These are phyloP conservation scores for Lepetodrilus schrolli DNA, from an alignment of 2,888 invertebrate species.

Conservation along the genomic window DNA sequence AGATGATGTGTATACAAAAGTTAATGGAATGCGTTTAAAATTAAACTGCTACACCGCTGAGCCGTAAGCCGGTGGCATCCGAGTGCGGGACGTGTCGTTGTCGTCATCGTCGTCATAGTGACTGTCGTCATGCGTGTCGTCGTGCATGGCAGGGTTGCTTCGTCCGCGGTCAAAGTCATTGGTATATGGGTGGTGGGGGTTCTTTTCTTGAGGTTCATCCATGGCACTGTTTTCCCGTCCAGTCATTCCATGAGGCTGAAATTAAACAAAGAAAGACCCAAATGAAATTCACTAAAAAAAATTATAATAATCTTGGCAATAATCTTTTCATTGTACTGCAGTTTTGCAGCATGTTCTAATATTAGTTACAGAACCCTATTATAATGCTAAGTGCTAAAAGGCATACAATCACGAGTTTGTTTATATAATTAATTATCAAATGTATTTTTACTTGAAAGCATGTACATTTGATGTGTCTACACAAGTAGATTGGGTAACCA, in stretches of 20 bases:
- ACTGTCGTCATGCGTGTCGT: neutral
- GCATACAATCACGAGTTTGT: too few species aligned
- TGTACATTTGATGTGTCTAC: too few species aligned
- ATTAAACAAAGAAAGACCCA: neutral
- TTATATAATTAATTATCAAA: too few species aligned
- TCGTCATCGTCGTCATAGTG: neutral
- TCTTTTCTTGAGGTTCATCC: neutral
- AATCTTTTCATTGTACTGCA: too few species aligned
- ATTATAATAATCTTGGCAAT: too few species aligned
- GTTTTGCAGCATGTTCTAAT: too few species aligned
- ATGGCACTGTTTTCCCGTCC: neutral
- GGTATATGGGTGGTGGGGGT: neutral
- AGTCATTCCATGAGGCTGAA: neutral
- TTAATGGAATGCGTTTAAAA: too few species aligned
- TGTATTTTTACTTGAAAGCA: too few species aligned
- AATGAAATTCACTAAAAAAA: neutral
- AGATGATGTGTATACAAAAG: too few species aligned
- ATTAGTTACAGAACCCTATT: too few species aligned
- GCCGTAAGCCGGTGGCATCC: neutral
- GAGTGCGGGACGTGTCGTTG: neutral
- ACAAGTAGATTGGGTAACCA: too few species aligned
- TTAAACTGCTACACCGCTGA: conserved; percentile 12
- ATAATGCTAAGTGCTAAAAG: too few species aligned
- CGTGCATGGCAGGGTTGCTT: neutral
- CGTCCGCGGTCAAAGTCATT: neutral